Evolutionary conservation across 1,140 invertebrate genomes (phyloP).

Genomic region (Melanaphis sacchari): DNA sequence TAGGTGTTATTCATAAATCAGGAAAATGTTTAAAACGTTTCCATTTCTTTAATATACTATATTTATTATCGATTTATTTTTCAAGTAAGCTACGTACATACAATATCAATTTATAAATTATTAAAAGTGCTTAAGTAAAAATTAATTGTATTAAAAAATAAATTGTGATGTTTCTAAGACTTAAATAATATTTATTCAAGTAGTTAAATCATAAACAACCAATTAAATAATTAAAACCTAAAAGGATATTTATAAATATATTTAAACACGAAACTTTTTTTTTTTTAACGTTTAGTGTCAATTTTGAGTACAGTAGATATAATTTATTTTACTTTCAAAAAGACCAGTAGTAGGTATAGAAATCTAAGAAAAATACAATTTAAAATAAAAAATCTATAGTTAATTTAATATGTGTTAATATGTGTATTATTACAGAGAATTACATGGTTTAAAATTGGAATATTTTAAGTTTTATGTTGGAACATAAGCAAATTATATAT

Average conservation of each 20-base stretch:
- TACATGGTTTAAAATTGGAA: too few species aligned
- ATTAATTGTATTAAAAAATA: not conserved
- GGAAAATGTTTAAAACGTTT: not conserved
- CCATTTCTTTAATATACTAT: not conserved
- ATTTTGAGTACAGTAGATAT: not conserved
- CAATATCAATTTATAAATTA: not conserved
- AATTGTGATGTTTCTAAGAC: not conserved
- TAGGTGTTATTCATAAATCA: constrained; percentile 25
- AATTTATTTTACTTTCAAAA: not conserved
- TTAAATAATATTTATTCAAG: not conserved
- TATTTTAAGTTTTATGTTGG: too few species aligned
- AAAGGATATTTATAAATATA: not conserved
- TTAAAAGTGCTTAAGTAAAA: not conserved
- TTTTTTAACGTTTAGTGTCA: not conserved
- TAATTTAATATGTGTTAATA: too few species aligned
- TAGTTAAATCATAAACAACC: not conserved
- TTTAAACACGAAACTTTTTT: not conserved
- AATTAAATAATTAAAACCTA: not conserved
- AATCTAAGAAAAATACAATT: too few species aligned
- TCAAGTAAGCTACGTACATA: not conserved
- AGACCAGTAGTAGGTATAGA: not conserved
- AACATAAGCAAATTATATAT: too few species aligned
- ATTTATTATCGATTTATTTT: not conserved
- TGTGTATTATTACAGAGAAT: too few species aligned
- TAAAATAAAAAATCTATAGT: too few species aligned